These are phyloP conservation scores for Diadema setosum DNA, from an alignment of 35 echinoderm and acorn worm species.

Conservation along the genomic window DNA sequence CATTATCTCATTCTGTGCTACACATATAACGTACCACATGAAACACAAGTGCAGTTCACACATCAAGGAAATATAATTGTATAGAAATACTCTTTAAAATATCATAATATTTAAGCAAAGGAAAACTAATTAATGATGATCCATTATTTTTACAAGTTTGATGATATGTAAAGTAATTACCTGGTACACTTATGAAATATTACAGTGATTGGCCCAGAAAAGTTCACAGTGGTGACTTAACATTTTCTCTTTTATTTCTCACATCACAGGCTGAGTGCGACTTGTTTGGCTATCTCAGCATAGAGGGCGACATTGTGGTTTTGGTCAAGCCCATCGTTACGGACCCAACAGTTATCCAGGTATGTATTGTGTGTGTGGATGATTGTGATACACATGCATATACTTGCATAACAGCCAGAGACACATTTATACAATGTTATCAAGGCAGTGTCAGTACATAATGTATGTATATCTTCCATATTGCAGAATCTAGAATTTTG, in stretches of 20 bases:
- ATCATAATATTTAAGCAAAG: no score
- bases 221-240: no score
- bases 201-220: no score
- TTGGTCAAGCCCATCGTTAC: constrained; percentile 54
- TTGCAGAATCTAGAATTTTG: background rate
- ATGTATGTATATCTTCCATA: background rate
- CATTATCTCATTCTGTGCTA: background rate
- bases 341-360: constrained; percentile 70
- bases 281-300: constrained; percentile 83
- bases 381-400: background rate
- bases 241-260: no score
- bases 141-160: no score
- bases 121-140: no score
- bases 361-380: background rate
- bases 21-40: background rate
- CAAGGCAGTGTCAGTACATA: background rate
- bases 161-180: no score
- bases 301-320: constrained; percentile 90
- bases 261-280: constrained; percentile 87
- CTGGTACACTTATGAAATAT: no score
- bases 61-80: background rate
- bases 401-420: background rate
- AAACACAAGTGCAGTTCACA: background rate
- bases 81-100: no score
- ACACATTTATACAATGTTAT: background rate